phyloP scores from a whole-genome alignment of 2,797 vertebrate species.

The Adrianichthys oophorus region DNA sequence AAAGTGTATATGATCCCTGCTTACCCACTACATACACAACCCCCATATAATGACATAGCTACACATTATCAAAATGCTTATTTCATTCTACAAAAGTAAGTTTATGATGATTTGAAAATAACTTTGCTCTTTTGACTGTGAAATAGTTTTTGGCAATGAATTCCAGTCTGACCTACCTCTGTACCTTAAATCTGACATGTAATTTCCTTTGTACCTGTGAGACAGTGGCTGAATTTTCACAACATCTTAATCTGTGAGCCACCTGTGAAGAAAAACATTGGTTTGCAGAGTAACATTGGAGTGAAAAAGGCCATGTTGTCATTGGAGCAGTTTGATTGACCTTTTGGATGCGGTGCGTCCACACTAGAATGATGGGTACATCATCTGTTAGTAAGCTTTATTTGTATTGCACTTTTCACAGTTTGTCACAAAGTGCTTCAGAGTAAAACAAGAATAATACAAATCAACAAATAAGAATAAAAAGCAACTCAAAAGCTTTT shows the following conservation, averaged over 20 bases:
- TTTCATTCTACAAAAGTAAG: no score
- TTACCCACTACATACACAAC: no score
- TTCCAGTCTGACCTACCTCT: fast-evolving
- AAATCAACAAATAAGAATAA: background rate
- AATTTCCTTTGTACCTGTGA: fast-evolving
- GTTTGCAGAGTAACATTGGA: fast-evolving
- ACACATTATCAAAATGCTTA: no score
- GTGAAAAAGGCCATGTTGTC: fast-evolving
- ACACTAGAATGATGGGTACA: conserved; percentile 55
- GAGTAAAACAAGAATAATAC: no score
- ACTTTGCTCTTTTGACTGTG: background rate
- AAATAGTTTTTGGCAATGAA: no score
- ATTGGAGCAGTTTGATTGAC: fast-evolving
- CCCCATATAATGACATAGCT: no score
- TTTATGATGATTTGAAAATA: no score
- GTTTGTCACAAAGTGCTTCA: no score
- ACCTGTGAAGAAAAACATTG: conserved; percentile 41
- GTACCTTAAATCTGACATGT: conserved; percentile 2
- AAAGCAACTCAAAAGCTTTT: no score
- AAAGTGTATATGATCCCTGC: no score
- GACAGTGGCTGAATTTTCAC: background rate
- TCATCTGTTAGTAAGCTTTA: conserved; percentile 14
- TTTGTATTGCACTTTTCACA: no score
- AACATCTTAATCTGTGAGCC: background rate
- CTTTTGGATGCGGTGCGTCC: conserved; percentile 48